phyloP scores from a whole-genome alignment of 2,888 invertebrate genomes.

The Pandemis heparana region DNA sequence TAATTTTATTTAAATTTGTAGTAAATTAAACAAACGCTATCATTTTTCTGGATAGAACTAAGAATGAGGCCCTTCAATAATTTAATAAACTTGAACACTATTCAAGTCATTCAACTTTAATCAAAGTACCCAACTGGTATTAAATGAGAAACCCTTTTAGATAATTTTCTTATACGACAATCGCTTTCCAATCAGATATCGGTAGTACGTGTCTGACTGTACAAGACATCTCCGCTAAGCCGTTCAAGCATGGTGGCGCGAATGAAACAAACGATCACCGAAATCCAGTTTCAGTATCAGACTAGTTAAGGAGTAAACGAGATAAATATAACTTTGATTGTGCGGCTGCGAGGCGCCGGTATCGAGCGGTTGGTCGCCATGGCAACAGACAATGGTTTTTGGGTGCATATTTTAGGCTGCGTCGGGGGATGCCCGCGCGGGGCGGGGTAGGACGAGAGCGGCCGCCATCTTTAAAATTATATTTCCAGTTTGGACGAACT shows the following conservation, averaged over 20 bases:
- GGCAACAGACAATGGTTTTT: conserved; percentile 85
- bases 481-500: conserved; percentile 82
- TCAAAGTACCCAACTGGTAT: background rate
- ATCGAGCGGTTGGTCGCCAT: conserved; percentile 84
- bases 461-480: conserved; percentile 85
- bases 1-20: too few relatives aligned
- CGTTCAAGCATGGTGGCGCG: conserved; percentile 74
- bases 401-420: conserved; percentile 86
- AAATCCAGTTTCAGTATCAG: conserved; percentile 75
- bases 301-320: conserved; percentile 75
- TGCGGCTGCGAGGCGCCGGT: conserved; percentile 69
- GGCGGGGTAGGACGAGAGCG: conserved; percentile 68
- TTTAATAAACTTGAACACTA: background rate
- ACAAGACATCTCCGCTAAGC: conserved; percentile 71
- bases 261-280: conserved; percentile 66
- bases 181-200: conserved; percentile 76
- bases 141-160: conserved; percentile 18
- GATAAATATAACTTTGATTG: conserved; percentile 76
- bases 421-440: conserved; percentile 69
- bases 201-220: conserved; percentile 54
- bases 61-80: background rate
- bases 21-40: too few relatives aligned
- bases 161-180: conserved; percentile 66
- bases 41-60: too few relatives aligned
- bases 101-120: background rate